Percentiles rank a stretch among this genome's conserved stretches.
Evolutionary conservation across 2,888 invertebrate species (phyloP).

Genomic region (Epirrhoe alternata): DNA sequence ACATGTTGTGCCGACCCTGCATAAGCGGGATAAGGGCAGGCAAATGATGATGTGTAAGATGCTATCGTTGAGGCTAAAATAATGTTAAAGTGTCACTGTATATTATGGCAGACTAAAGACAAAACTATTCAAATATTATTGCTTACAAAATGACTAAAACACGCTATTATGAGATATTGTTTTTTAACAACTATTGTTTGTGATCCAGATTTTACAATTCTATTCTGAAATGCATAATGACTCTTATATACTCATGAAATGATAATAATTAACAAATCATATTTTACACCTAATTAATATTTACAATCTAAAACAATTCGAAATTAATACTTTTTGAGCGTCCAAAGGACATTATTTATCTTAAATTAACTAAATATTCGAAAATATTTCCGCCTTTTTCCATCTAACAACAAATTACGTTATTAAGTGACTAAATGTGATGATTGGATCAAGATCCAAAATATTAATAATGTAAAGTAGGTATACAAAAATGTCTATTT

Average conservation of each 20-base stretch:
- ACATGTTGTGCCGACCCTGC: no score
- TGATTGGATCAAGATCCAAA: background rate
- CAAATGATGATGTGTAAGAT: no score
- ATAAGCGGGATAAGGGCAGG: no score
- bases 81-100: no score
- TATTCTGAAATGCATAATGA: background rate
- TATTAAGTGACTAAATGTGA: background rate
- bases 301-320: constrained; percentile 50
- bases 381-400: background rate
- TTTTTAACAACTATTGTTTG: background rate
- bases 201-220: background rate
- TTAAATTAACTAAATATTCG: constrained; percentile 20
- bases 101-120: background rate
- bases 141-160: background rate
- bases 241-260: background rate
- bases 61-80: no score
- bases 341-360: constrained; percentile 42
- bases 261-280: background rate
- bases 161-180: no score
- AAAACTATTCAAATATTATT: background rate
- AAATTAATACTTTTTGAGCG: constrained; percentile 55
- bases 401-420: background rate
- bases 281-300: constrained; percentile 27
- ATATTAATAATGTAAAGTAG: background rate
- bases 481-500: background rate